phyloP scores from a whole-genome alignment of 2,888 invertebrate genomes.

The Acleris cristana region DNA sequence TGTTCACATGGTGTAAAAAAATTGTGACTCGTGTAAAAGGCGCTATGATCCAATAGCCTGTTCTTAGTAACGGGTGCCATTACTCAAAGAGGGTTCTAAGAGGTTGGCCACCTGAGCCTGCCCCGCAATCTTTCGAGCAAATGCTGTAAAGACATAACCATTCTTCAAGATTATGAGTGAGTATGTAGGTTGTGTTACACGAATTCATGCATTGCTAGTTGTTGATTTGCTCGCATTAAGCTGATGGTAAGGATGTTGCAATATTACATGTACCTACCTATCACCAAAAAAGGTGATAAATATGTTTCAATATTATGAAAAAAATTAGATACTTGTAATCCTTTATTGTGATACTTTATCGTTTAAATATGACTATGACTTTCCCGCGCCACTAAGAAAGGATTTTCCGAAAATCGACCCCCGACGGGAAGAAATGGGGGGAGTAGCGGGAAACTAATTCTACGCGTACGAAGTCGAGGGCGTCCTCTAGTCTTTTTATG shows the following conservation, averaged over 20 bases:
- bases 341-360: too few relatives aligned
- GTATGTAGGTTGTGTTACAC: neutral
- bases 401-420: too few relatives aligned
- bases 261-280: too few relatives aligned
- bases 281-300: too few relatives aligned
- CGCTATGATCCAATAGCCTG: conserved; percentile 15
- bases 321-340: too few relatives aligned
- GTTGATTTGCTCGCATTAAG: neutral
- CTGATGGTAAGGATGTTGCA: neutral
- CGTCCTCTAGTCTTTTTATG: too few relatives aligned
- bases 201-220: neutral
- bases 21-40: conserved; percentile 3
- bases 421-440: too few relatives aligned
- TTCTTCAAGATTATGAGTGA: conserved; percentile 29
- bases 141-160: conserved; percentile 37
- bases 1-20: neutral
- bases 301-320: too few relatives aligned
- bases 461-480: too few relatives aligned
- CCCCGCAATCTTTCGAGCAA: conserved; percentile 36
- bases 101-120: conserved; percentile 33
- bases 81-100: conserved; percentile 35
- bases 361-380: too few relatives aligned
- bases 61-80: conserved; percentile 21
- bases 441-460: too few relatives aligned
- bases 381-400: too few relatives aligned